A percentile compares a stretch with the other conserved stretches of the same genome.
Conservation (phyloP, 2,797 vertebrate genomes). For the Podargus strigoides region DNA sequence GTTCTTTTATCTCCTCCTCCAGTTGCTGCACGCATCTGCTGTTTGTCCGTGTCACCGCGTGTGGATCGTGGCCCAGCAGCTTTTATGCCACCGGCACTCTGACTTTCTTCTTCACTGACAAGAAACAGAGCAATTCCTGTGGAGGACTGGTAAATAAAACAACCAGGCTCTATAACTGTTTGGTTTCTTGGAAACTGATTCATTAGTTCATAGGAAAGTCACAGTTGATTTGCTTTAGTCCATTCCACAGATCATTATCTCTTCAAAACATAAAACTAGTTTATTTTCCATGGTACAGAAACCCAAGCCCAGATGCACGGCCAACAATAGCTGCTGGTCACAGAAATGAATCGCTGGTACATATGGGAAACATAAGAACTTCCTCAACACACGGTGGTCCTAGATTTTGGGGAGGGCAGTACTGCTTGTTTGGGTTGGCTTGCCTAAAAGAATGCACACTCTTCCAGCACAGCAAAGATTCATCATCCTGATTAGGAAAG, state of each 20-base stretch:
- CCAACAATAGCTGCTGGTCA: neutral
- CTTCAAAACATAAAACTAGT: conserved; percentile 7
- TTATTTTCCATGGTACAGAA: neutral
- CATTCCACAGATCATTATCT: conserved; percentile 44
- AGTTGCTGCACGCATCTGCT: conserved; percentile 10
- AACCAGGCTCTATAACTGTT: neutral
- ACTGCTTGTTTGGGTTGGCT: conserved; percentile 15
- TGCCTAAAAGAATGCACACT: neutral
- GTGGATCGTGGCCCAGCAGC: neutral
- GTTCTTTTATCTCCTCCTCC: conserved; percentile 26
- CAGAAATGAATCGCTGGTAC: neutral
- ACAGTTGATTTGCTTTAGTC: neutral
- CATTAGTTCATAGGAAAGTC: conserved; percentile 44
- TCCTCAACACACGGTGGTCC: neutral
- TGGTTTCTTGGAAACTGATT: conserved; percentile 19
- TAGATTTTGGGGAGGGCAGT: neutral
- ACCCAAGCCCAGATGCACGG: neutral
- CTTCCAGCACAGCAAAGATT: neutral
- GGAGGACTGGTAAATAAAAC: conserved; percentile 28
- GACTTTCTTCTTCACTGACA: conserved; percentile 38
- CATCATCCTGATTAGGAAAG: conserved; percentile 16
- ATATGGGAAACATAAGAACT: neutral
- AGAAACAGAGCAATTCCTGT: neutral
- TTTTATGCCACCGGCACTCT: neutral
- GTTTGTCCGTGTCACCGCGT: neutral